These are phyloP conservation scores for Phenacoccus solenopsis DNA, from an alignment of 1,140 invertebrate genomes.

Conservation along the genomic window DNA sequence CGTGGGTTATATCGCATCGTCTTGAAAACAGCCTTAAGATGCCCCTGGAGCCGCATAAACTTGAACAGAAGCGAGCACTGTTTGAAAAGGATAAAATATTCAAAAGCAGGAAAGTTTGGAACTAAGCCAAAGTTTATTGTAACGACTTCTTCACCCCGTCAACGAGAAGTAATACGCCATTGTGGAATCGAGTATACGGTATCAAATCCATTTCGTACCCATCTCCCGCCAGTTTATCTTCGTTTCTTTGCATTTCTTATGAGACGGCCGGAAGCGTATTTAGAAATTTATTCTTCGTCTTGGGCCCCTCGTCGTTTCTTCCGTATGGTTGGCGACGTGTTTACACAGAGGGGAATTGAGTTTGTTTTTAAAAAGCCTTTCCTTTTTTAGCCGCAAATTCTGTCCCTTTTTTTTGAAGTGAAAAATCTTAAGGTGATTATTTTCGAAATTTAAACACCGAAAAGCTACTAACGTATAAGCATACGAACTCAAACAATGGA, in stretches of 20 bases:
- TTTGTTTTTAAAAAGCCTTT: no score
- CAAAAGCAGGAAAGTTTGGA: constrained; percentile 14
- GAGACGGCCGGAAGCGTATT: neutral
- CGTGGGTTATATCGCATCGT: constrained; percentile 7
- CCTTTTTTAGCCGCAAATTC: no score
- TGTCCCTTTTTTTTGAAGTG: no score
- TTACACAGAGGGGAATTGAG: no score
- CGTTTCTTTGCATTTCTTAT: neutral
- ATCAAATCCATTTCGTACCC: neutral
- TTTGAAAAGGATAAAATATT: constrained; percentile 15
- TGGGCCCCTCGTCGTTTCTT: no score
- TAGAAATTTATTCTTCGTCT: no score
- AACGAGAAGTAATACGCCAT: constrained; percentile 17
- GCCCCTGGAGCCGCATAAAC: constrained; percentile 12
- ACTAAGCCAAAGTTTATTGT: constrained; percentile 15
- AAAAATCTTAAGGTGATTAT: no score
- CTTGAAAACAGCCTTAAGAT: constrained; percentile 17
- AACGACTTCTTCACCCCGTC: constrained; percentile 15
- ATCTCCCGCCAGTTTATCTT: neutral
- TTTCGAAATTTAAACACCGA: no score
- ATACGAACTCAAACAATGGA: no score
- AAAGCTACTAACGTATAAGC: no score
- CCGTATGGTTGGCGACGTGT: no score
- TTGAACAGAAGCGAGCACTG: constrained; percentile 13
- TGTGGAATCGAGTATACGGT: constrained; percentile 12